Evolutionary conservation across 2,888 invertebrate genomes (phyloP), one percentile per base, ranked within the genome.

Genomic region (Imbricaverruca yamaguchii): DNA sequence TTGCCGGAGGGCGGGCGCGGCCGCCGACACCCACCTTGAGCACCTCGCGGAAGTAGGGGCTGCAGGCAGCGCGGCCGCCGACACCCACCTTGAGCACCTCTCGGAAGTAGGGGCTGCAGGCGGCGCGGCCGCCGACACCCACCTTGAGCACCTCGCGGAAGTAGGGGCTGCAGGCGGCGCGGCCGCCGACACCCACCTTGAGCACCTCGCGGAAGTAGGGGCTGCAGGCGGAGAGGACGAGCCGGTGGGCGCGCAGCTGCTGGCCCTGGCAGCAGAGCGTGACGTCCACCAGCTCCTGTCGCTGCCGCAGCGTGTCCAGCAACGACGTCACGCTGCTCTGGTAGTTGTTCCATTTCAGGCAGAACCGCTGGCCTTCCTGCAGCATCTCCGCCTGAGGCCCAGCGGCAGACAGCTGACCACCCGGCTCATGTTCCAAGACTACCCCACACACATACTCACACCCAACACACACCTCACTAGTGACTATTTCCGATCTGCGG

Each of bases 211-310:
- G 90, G 25, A 92, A 88, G 85, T 92, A 91, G 81, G 90, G 89
- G 88, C 92, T 92, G 84, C 91, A 92, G 83, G 92, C 91, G 0
- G 92, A 92, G 13, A 92, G 88, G 18, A 92, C 91, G 7, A 91
- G 88, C 80, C 91, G 90, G 86, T 92, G 92, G 0, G 92, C 92
- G 85, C 89, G 89, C 85, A 92, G 89, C 82, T 89, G 88, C 65
- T 90, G 90, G 25, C 91, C 91, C 74, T 90, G 89, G 85, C 92
- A 92, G 85, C 91, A 89, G 67, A 92, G 87, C 81, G 90, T 89
- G 81, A 92, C 92, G 85, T 92, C 74, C 21, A 74, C 74, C 74
- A 74, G 74, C 74, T 74, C 74, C 10, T 74, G 74, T 11, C 23
- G 23, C 55, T 53, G 21, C 15, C 74, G 74, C 55, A 74, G 53